A percentile compares a stretch with the other conserved stretches of the same genome.
phyloP scores from a whole-genome alignment of 35 echinoderm and acorn worm genomes.

The Eucidaris tribuloides region DNA sequence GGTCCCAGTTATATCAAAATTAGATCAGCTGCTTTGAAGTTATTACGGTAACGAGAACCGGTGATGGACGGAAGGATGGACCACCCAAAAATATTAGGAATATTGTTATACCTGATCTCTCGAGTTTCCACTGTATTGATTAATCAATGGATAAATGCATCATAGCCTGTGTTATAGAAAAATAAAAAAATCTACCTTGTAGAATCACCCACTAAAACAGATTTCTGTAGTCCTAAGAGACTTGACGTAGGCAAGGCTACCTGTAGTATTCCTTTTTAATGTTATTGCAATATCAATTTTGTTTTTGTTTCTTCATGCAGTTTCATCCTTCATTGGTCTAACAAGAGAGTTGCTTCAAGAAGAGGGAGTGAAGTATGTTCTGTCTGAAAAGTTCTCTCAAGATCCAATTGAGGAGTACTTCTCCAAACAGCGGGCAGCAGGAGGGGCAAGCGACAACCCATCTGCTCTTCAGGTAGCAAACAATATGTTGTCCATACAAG shows the following conservation, averaged over 20 bases:
- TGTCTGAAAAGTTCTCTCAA: conserved; percentile 62
- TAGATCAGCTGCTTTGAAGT: too few relatives aligned
- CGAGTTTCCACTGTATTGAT: not conserved
- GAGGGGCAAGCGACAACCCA: conserved; percentile 19
- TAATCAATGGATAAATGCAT: not conserved
- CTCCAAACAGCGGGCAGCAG: conserved; percentile 50
- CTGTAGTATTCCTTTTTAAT: not conserved
- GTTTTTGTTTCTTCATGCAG: conserved; percentile 20
- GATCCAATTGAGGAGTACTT: conserved; percentile 70
- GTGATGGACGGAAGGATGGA: too few relatives aligned
- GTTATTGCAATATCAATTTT: not conserved
- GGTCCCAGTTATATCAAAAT: too few relatives aligned
- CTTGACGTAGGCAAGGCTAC: not conserved
- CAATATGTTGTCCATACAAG: conserved; percentile 14
- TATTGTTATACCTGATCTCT: too few relatives aligned
- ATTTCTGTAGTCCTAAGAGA: not conserved
- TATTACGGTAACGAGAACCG: too few relatives aligned
- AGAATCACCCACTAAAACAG: not conserved
- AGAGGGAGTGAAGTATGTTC: conserved; percentile 24
- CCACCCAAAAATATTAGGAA: too few relatives aligned
- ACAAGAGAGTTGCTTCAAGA: conserved; percentile 18
- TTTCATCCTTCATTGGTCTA: conserved; percentile 45
- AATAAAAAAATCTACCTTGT: not conserved
- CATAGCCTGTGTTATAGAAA: not conserved
- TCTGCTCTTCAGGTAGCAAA: not conserved